Conservation (phyloP, 2,888 invertebrate species). For the Stenoptilia bipunctidactyla region DNA sequence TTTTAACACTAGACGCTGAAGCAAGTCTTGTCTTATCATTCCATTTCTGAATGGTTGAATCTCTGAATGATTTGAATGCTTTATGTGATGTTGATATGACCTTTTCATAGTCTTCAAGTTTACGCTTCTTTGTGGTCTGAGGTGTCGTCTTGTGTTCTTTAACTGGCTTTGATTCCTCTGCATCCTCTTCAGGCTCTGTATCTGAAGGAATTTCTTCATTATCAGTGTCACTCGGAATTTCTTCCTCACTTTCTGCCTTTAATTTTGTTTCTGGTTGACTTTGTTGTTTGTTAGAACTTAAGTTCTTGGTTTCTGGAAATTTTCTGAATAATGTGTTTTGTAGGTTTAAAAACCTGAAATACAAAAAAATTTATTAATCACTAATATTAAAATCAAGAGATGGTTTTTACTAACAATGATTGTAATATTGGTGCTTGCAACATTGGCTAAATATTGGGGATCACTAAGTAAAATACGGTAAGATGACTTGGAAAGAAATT, state of each 20-base stretch:
- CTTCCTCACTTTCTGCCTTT: slow-evolving; percentile 41
- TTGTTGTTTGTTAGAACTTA: slow-evolving; percentile 36
- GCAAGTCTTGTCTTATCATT: slow-evolving; percentile 90
- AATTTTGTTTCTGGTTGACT: slow-evolving; percentile 15
- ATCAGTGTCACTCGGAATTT: slow-evolving; percentile 65
- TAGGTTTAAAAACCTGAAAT: slow-evolving; percentile 48
- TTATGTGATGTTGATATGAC: slow-evolving; percentile 70
- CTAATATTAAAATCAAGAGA: too few relatives aligned
- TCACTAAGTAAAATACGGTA: too few relatives aligned
- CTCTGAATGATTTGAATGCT: slow-evolving; percentile 77
- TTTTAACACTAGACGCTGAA: slow-evolving; percentile 74
- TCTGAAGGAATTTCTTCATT: slow-evolving; percentile 78
- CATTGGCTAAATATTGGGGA: too few relatives aligned
- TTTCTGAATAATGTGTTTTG: slow-evolving; percentile 67
- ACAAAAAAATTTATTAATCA: too few relatives aligned
- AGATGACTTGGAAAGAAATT: too few relatives aligned
- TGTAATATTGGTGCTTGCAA: too few relatives aligned
- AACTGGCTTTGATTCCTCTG: slow-evolving; percentile 19
- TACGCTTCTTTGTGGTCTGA: slow-evolving; percentile 52
- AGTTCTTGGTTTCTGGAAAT: slow-evolving; percentile 77
- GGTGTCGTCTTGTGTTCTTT: slow-evolving; percentile 19
- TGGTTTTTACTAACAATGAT: too few relatives aligned
- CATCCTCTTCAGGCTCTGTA: slow-evolving; percentile 55
- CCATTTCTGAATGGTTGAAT: slow-evolving; percentile 92
- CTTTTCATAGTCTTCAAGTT: slow-evolving; percentile 70